These are phyloP conservation scores for Malthinus seriepunctatus DNA, from an alignment of 2,888 invertebrate species.

Conservation along the genomic window DNA sequence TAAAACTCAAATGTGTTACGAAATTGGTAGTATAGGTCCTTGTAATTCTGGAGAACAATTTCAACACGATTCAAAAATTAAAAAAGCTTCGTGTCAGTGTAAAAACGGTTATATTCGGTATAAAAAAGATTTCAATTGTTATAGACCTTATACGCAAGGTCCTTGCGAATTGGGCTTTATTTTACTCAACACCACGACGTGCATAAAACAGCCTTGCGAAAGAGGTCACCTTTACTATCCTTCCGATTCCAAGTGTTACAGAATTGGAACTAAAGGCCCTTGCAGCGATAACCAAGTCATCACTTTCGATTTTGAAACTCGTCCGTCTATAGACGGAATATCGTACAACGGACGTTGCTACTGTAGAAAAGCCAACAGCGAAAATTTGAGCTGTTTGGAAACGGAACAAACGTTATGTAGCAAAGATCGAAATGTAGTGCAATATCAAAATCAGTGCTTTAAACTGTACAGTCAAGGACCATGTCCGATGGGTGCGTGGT, in stretches of 20 bases:
- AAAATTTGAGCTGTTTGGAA: constrained; percentile 36
- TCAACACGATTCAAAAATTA: constrained; percentile 55
- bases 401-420: constrained; percentile 37
- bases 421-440: constrained; percentile 60
- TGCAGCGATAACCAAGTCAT: constrained; percentile 74
- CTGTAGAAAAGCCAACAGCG: constrained; percentile 55
- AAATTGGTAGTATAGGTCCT: constrained; percentile 77
- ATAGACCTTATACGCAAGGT: constrained; percentile 77
- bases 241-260: constrained; percentile 72
- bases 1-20: constrained; percentile 71
- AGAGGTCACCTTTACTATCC: constrained; percentile 78
- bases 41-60: constrained; percentile 76
- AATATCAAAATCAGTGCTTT: constrained; percentile 72
- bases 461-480: constrained; percentile 79
- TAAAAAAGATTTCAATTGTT: constrained; percentile 68
- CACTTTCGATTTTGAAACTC: constrained; percentile 77
- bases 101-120: constrained; percentile 69
- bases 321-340: constrained; percentile 78
- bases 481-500: constrained; percentile 72
- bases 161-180: constrained; percentile 73
- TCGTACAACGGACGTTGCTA: constrained; percentile 83
- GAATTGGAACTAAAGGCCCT: constrained; percentile 77
- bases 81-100: constrained; percentile 67
- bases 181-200: constrained; percentile 69
- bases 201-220: constrained; percentile 72